Evolutionary conservation across 2,113 vertebrate species (phyloP), one percentile per base, ranked within the genome.

Genomic region (Ailurus styani): DNA sequence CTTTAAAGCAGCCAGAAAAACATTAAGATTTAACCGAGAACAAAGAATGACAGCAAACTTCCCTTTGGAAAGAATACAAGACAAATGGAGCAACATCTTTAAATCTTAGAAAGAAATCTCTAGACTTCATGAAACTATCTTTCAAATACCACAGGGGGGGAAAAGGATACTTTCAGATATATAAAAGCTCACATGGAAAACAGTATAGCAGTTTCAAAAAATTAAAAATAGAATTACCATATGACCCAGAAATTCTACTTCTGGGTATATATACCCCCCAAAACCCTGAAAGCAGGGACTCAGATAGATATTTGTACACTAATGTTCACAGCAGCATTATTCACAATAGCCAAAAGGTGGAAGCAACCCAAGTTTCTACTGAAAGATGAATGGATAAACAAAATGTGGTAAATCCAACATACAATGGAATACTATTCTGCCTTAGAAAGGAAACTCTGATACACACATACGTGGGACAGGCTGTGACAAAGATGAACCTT

Each of bases 61-160:
- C 60, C 87, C 50, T 50, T 1, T 87, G 31, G 29, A 78, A 86
- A 97, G 25, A 72, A 54, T 62, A 54, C 2, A 34, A 72, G 68
- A 62, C 34, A 87, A 68, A 7, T 64, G n/a, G 3, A 83, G n/a
- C 37, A 84, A 93, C 18, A 68, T 54, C 57, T 66, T 79, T 37
- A 91, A 57, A 57, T 93, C 87, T 92, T n/a, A 93, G 75, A 93
- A 83, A 70, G 37, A 93, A 83, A 91, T 84, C n/a, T 83, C 73
- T 23, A 83, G 57, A 78, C 50, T 18, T 25, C 57, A 14, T 54
- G 27, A 87, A 97, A 90, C 52, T 86, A 75, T 55, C 27, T 88
- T 84, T 90, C 29, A 91, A 91, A 84, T 7, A 82, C 57, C 40
- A 84, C 21, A 92, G 34, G 3, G 34, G 31, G 82, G 47, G 4